Base-by-base conservation (phyloP, 37 sponge, comb jelly and placozoan genomes). In the Amphimedon queenslandica region DNA sequence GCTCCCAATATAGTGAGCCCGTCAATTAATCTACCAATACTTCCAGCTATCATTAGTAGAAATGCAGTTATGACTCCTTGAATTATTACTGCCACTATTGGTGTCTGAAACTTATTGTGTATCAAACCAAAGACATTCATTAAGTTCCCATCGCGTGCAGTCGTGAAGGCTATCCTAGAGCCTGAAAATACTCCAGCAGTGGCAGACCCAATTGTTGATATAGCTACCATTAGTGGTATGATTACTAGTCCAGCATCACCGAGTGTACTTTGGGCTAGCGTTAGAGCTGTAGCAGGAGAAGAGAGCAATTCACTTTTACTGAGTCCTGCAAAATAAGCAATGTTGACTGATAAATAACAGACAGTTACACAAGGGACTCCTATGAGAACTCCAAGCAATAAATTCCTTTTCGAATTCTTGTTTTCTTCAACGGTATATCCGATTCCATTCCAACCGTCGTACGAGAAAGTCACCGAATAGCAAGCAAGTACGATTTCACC, bases 391-490 rank as follows among this genome's bases (percentile, higher is more conserved):
- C 13, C 51, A 13, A 47, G 51, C 13, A 13, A 13, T 18, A 47
- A 13, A 47, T 47, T 47, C 51, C 51, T 47, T 8, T 47, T 47
- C 13, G 13, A 47, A 47, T 47, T 47, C 51, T 47, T 47, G 13
- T 8, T 13, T 13, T 47, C 51, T 47, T 47, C 51, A 47, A 47
- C 51, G 8, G 51, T 47, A 47, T 47, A 47, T 18, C 51, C 13
- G 8, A 47, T 18, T 47, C 8, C 51, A 47, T 47, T 47, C 51
- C 94, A 93, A 85, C 91, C 94, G 47, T 89, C 87, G 58, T 78
- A 93, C 18, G 94, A 82, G 78, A 78, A 93, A 5, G 77, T 38
- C 0, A 84, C 82, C 16, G 80, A 67, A 80, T 93, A 93, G 40
- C 89, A 47, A 21, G 83, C 86, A 0, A 93, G 69, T 40, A 72